A percentile compares a stretch with the other conserved stretches of the same genome.
phyloP scores from a whole-genome alignment of 2,797 vertebrate species.

The Coregonus sp. region DNA sequence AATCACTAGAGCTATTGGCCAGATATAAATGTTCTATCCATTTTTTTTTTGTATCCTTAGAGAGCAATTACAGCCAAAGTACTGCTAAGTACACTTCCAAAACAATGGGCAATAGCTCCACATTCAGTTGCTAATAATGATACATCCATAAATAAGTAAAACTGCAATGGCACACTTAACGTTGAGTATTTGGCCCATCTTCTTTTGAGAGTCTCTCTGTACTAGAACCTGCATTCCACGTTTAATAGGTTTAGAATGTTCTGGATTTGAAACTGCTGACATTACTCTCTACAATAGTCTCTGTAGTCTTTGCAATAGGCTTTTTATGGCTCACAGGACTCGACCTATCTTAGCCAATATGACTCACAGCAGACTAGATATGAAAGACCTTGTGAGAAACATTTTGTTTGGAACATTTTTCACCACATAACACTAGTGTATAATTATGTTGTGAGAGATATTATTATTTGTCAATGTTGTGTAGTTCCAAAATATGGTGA shows the following conservation, averaged over 20 bases:
- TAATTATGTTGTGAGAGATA: neutral
- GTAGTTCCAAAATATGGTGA: too few relatives aligned
- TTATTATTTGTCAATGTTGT: too few relatives aligned
- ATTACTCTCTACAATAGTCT: neutral
- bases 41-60: neutral
- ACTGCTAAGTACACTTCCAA: neutral
- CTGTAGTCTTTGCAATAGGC: neutral
- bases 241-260: conserved; percentile 18
- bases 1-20: neutral
- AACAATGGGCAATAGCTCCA: neutral
- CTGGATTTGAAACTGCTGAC: neutral
- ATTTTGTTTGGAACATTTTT: neutral
- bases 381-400: neutral
- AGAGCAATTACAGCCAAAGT: neutral
- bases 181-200: neutral
- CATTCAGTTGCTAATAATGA: neutral
- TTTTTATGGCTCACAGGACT: neutral
- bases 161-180: neutral
- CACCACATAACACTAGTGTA: neutral
- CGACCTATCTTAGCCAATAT: neutral
- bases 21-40: neutral
- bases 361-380: conserved; percentile 2
- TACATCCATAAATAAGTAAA: neutral
- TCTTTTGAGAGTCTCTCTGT: neutral
- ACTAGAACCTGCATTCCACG: neutral